These are phyloP conservation scores for Erebia epiphron DNA, from an alignment of 2,888 invertebrate genomes.

Conservation along the genomic window DNA sequence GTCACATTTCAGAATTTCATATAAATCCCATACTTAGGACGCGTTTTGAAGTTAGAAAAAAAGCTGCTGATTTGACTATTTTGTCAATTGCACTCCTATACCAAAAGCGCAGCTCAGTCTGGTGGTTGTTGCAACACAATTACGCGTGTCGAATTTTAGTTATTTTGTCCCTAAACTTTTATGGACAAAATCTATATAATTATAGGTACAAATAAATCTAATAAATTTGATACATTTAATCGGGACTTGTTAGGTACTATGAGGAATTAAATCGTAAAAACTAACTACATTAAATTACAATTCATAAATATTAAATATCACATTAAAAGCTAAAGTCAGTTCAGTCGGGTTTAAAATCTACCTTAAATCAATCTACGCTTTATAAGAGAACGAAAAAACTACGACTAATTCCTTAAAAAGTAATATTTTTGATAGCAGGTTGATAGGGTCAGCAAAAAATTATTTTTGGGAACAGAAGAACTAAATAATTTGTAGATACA, in stretches of 20 bases:
- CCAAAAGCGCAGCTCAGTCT: no score
- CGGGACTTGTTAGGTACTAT: constrained; percentile 32
- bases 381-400: constrained; percentile 4
- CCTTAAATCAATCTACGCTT: constrained; percentile 46
- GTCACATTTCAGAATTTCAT: no score
- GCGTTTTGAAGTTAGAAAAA: no score
- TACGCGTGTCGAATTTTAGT: no score
- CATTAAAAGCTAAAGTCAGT: constrained; percentile 78
- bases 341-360: constrained; percentile 73
- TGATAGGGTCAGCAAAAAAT: background rate
- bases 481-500: background rate
- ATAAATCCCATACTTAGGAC: no score
- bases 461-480: background rate
- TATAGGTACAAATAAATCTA: constrained; percentile 9
- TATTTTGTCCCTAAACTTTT: background rate
- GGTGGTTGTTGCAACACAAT: no score
- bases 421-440: constrained; percentile 10
- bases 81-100: no score
- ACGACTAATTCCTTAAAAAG: constrained; percentile 4
- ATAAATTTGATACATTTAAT: constrained; percentile 36
- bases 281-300: constrained; percentile 68
- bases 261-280: constrained; percentile 45
- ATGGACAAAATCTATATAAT: background rate
- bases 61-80: no score
- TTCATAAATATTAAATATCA: constrained; percentile 80